Evolutionary conservation across 2,113 vertebrate genomes (phyloP).

Genomic region (Strigops habroptila): DNA sequence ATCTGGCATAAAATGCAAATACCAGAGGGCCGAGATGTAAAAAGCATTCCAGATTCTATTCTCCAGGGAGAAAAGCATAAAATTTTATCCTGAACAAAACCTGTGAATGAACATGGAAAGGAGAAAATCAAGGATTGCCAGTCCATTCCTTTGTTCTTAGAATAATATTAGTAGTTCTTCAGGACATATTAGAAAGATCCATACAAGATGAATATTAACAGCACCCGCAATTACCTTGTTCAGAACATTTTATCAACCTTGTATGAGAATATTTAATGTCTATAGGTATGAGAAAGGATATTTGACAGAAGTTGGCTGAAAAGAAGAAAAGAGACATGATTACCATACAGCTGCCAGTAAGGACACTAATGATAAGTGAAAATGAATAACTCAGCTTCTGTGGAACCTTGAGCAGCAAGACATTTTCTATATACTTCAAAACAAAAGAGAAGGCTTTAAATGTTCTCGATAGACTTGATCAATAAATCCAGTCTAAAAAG

Average conservation of each 20-base stretch:
- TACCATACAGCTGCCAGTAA: background rate
- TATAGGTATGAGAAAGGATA: background rate
- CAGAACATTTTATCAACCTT: background rate
- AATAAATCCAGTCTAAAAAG: slow-evolving; percentile 35
- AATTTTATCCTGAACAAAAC: background rate
- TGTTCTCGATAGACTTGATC: background rate
- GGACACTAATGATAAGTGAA: background rate
- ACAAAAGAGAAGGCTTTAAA: background rate
- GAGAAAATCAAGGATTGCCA: background rate
- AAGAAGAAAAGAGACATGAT: background rate
- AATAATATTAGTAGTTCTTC: background rate
- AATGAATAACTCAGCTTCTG: background rate
- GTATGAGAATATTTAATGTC: background rate
- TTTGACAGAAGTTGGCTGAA: background rate
- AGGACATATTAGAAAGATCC: background rate
- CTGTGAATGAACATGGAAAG: background rate
- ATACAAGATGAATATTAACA: background rate
- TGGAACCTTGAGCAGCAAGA: background rate
- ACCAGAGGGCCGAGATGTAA: background rate
- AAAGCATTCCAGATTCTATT: background rate
- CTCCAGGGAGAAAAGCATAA: background rate
- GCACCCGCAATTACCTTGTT: background rate
- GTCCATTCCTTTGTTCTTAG: background rate
- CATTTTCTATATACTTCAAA: slow-evolving; percentile 19
- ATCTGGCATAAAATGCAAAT: background rate